Evolutionary conservation across 1,140 invertebrate species (phyloP), one percentile per base, ranked within the genome.

Genomic region (Pogonomyrmex californicus): DNA sequence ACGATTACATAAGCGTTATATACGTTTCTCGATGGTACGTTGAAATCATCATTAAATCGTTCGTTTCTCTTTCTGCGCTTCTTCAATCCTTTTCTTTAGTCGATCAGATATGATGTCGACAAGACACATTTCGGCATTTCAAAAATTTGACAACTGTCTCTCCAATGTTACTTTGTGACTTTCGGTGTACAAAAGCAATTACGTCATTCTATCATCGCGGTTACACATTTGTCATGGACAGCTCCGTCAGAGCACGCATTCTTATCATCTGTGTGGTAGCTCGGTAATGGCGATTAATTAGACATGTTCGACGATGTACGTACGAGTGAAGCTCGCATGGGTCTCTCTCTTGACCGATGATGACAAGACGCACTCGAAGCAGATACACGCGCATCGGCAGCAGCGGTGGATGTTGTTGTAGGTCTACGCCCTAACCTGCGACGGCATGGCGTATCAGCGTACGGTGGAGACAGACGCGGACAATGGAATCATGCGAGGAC

Each of bases 401-500:
- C 87, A 87, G 71, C 56, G 89, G 85, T 82, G 86, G 78, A 62
- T 88, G 92, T 92, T 89, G 92, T 93, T 91, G 92, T 92, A 91
- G 92, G 89, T 94, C 86, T 89, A 93, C 93, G 92, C 92, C 92
- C 92, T 92, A 93, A 92, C 92, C 91, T 81, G 91, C 87, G 85
- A 90, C 91, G 82, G 91, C 87, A 91, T 85, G 86, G 90, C 88
- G 93, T 91, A 92, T 93, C 94, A 93, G 91, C 92, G 92, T 88
- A 93, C 94, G 93, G 92, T 94, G 93, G 93, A 94, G 94, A 95
- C 94, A 95, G 94, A 94, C 92, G 91, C 93, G 93, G 93, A 94
- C 94, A 95, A 95, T 95, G 93, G 94, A 93, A 94, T 89, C 82
- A 91, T 81, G 87, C 81, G 93, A 93, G 94, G 93, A 95, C 94